phyloP scores from a whole-genome alignment of 2,888 invertebrate species.

The Drosophila niveifrons region DNA sequence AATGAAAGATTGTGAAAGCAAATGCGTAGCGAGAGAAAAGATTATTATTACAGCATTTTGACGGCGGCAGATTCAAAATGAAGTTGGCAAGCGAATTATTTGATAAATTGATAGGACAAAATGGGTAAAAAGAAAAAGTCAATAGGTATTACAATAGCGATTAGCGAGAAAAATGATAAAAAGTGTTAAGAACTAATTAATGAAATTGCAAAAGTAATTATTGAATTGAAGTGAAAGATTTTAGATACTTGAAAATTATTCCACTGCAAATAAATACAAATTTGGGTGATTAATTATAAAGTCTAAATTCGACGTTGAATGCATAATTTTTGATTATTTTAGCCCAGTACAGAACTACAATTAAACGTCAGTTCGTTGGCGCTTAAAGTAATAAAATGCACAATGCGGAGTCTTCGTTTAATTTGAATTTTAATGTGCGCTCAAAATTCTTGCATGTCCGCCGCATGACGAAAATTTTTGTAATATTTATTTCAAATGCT shows the following conservation, averaged over 20 bases:
- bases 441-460: constrained; percentile 56
- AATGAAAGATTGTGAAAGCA: constrained; percentile 66
- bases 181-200: constrained; percentile 9
- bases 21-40: constrained; percentile 25
- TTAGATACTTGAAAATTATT: not conserved
- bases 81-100: constrained; percentile 36
- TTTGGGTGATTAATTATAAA: not conserved
- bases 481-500: constrained; percentile 71
- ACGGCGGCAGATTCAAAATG: constrained; percentile 25
- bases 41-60: constrained; percentile 31
- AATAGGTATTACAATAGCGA: constrained; percentile 23
- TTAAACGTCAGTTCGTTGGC: constrained; percentile 38
- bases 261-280: not conserved
- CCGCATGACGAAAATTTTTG: constrained; percentile 52
- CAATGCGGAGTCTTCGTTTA: constrained; percentile 61
- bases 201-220: constrained; percentile 3
- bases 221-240: not conserved
- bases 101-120: constrained; percentile 47
- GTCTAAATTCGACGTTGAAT: not conserved
- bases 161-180: constrained; percentile 6
- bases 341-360: constrained; percentile 31
- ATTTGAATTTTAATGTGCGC: constrained; percentile 74
- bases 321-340: not conserved
- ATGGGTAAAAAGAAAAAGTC: constrained; percentile 12
- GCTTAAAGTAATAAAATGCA: constrained; percentile 51